These are phyloP conservation scores for Lucilia cuprina DNA, from an alignment of 1,140 invertebrate genomes.

Conservation along the genomic window DNA sequence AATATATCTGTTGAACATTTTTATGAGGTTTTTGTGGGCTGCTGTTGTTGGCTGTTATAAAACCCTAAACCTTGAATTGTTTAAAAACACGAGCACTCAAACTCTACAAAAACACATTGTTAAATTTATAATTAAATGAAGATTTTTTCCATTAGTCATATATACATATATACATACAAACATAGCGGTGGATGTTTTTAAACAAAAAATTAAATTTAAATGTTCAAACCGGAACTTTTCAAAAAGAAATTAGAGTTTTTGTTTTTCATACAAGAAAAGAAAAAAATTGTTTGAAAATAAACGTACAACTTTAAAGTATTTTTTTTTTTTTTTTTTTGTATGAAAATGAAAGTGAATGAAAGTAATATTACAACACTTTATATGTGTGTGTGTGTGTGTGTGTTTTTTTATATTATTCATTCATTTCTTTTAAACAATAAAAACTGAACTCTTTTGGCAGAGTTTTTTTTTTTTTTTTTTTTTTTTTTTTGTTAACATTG, in stretches of 20 bases:
- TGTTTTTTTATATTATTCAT: neutral
- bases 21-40: too few relatives aligned
- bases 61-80: neutral
- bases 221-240: constrained; percentile 6
- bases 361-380: constrained; percentile 10
- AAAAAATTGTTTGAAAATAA: neutral
- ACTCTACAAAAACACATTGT: neutral
- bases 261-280: neutral
- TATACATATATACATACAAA: neutral
- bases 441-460: neutral
- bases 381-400: neutral
- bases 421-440: neutral
- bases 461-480: neutral
- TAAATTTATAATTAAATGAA: neutral
- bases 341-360: constrained; percentile 15
- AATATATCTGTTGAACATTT: too few relatives aligned
- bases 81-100: neutral
- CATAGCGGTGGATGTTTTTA: neutral
- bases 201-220: neutral
- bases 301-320: neutral
- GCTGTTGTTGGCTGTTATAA: neutral
- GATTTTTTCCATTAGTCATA: neutral
- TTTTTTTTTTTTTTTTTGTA: too few relatives aligned
- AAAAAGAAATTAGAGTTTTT: constrained; percentile 1
- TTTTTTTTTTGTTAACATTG: neutral